Evolutionary conservation across 2,113 vertebrate genomes (phyloP), one percentile per base, ranked within the genome.

Genomic region (Caranx ignobilis): DNA sequence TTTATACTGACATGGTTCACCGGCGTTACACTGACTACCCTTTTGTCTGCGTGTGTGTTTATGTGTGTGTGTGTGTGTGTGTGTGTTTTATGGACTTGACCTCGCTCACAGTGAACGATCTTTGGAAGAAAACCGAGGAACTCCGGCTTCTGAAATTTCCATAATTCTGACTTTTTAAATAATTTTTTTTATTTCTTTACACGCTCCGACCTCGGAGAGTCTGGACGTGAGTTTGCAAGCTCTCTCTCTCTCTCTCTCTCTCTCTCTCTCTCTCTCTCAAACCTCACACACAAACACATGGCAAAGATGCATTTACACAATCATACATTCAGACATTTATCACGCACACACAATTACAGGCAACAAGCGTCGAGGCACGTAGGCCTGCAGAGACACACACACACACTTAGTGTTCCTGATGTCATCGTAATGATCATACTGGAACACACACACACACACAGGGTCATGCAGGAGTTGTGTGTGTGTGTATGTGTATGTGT

Each of bases 111-210:
- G 83, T 73, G 78, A 88, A 86, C 75, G 80, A 89, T 88, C 72
- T 61, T 81, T 86, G 82, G 91, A 87, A 84, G 78, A 75, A 75
- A 72, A 88, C 82, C n/a, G 50, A 84, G 85, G 83, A 90, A 91
- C 87, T 89, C 84, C 88, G 75, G 88, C 84, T 85, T 86, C 88
- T 90, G 79, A 90, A 84, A 91, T 89, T 88, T 88, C 84, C 89
- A 89, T 76, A 89, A 83, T 84, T 81, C 88, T 54, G 83, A 77
- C 63, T 82, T 72, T n/a, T 72, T 41, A 6, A 5, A 6, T 37
- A 6, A 5, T 41, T 41, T 41, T 10, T 41, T 41, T 41, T 41
- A 66, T 35, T 59, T 79, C 75, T 79, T 68, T 68, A 60, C 60
- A 8, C 6, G n/a, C 45, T 70, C 0, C 4, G 35, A 71, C 72